These are phyloP conservation scores for Theonella swinhoei DNA, from an alignment of 37 sponge, comb jelly and placozoan species.

Conservation along the genomic window DNA sequence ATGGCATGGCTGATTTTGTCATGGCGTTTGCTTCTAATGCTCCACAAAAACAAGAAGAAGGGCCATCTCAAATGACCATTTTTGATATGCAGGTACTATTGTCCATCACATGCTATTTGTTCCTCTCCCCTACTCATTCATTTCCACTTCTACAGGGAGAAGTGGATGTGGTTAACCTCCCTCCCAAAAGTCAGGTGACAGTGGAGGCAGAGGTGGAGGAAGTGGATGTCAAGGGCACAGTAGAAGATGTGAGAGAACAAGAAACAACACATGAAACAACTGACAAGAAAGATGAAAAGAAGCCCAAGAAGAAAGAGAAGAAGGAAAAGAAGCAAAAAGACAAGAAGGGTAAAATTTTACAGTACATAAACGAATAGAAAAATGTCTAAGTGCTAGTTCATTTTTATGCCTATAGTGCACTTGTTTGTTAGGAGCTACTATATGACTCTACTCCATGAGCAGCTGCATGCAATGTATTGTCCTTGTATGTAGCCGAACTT, in stretches of 20 bases:
- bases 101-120: neutral
- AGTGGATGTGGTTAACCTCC: constrained; percentile 35
- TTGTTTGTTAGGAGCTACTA: too few species aligned
- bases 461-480: too few species aligned
- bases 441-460: too few species aligned
- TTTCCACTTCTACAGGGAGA: constrained; percentile 20
- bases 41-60: constrained; percentile 8
- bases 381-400: too few species aligned
- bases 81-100: constrained; percentile 41
- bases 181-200: neutral
- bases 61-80: constrained; percentile 51
- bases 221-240: neutral
- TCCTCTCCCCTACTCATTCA: neutral
- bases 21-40: constrained; percentile 47
- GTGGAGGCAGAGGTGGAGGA: neutral
- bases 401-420: too few species aligned
- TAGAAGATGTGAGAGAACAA: neutral
- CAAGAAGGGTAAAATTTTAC: neutral
- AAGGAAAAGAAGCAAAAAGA: neutral
- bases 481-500: too few species aligned
- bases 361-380: neutral
- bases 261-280: neutral
- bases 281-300: constrained; percentile 1
- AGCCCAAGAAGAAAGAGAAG: constrained; percentile 6
- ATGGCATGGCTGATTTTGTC: constrained; percentile 62